A percentile compares a stretch with the other conserved stretches of the same genome.
phyloP scores from a whole-genome alignment of 2,888 invertebrate species.

The Sepiola atlantica region DNA sequence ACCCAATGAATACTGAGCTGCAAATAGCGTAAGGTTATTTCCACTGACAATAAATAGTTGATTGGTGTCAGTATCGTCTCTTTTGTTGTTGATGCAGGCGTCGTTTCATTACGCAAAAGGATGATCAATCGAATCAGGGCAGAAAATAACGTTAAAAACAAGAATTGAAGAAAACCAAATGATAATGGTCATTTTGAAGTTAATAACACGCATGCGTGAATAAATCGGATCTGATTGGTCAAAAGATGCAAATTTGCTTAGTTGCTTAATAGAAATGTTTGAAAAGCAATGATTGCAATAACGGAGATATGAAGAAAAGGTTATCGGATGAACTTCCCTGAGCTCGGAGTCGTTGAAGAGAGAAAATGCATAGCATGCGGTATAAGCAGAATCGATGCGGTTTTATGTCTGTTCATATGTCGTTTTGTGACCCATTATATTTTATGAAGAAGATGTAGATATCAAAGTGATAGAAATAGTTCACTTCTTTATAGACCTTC shows the following conservation, averaged over 20 bases:
- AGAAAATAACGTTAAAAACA: background rate
- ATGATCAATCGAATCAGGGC: background rate
- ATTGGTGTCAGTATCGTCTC: background rate
- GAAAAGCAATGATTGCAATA: background rate
- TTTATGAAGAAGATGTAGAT: too few species aligned
- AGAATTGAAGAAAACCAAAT: background rate
- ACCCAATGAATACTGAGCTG: background rate
- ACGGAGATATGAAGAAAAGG: background rate
- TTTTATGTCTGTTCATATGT: too few species aligned
- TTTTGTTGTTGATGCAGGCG: background rate
- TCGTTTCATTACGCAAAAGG: background rate
- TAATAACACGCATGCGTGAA: conserved; percentile 22
- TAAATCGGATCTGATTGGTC: conserved; percentile 1
- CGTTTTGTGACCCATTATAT: too few species aligned
- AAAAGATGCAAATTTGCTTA: background rate
- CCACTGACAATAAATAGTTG: background rate
- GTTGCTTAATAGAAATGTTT: background rate
- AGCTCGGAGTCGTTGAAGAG: background rate
- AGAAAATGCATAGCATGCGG: too few species aligned
- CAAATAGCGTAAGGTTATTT: background rate
- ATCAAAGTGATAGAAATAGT: too few species aligned
- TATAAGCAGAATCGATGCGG: too few species aligned
- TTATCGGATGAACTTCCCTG: background rate
- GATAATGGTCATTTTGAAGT: background rate
- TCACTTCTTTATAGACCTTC: too few species aligned